phyloP scores from a whole-genome alignment of 1,140 invertebrate genomes.

The Triops cancriformis region DNA sequence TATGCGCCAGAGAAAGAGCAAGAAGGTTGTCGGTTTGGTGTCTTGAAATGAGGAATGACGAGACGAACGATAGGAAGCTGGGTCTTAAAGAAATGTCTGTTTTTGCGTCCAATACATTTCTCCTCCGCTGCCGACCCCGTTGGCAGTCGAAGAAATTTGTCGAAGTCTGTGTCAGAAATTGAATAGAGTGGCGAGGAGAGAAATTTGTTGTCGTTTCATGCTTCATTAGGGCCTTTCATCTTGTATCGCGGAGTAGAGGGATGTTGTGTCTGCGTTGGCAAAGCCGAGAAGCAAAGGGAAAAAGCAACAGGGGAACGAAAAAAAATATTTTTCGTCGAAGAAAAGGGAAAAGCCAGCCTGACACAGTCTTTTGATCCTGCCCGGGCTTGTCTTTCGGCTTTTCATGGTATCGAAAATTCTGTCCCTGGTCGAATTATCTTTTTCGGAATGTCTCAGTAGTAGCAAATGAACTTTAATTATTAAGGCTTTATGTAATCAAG shows the following conservation, averaged over 20 bases:
- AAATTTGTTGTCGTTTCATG: slow-evolving; percentile 14
- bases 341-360: neutral
- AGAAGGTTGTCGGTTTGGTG: neutral
- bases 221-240: slow-evolving; percentile 1
- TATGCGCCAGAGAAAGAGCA: neutral
- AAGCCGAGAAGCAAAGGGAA: neutral
- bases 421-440: neutral
- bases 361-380: neutral
- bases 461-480: slow-evolving; percentile 11
- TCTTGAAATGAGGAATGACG: neutral
- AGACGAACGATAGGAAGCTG: neutral
- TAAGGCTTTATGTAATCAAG: neutral
- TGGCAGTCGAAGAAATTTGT: neutral
- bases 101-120: neutral
- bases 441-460: neutral
- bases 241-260: neutral
- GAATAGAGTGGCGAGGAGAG: neutral
- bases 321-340: neutral
- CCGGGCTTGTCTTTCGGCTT: neutral
- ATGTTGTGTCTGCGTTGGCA: neutral
- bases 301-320: neutral
- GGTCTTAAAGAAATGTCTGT: neutral
- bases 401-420: neutral
- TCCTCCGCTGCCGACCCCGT: neutral
- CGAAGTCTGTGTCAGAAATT: slow-evolving; percentile 1